Percentiles rank a stretch among this genome's conserved stretches.
Conservation (phyloP, 1,140 invertebrate species). For the Euura lappo region DNA sequence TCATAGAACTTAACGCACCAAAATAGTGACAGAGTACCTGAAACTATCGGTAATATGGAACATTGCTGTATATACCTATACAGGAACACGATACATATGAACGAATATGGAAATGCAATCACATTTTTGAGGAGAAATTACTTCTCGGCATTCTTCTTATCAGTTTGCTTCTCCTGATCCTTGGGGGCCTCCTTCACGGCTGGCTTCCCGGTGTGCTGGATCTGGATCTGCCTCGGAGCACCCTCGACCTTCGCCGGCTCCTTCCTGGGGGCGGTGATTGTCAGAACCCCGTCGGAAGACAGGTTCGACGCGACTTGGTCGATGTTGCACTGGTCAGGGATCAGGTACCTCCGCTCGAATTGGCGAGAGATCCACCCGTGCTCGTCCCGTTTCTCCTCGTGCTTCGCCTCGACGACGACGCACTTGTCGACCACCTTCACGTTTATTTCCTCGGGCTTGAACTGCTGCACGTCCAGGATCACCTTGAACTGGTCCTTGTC, state of each 20-base stretch:
- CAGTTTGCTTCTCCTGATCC: neutral
- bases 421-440: constrained; percentile 65
- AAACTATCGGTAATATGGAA: no score
- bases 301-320: constrained; percentile 58
- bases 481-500: constrained; percentile 40
- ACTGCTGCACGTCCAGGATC: constrained; percentile 67
- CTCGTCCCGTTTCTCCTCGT: constrained; percentile 77
- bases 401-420: constrained; percentile 76
- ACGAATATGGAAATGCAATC: no score
- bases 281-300: constrained; percentile 62
- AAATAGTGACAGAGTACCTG: no score
- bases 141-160: constrained; percentile 10
- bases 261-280: constrained; percentile 54
- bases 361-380: constrained; percentile 77
- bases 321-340: constrained; percentile 70
- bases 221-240: constrained; percentile 54
- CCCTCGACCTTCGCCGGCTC: constrained; percentile 27
- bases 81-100: no score
- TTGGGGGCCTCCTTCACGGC: constrained; percentile 34
- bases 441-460: constrained; percentile 67
- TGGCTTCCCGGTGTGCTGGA: constrained; percentile 61
- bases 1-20: neutral
- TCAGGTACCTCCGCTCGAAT: constrained; percentile 71
- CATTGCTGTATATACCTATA: no score
- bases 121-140: neutral